Conservation (phyloP, 2,797 vertebrate genomes). For the Anas flavirostris region DNA sequence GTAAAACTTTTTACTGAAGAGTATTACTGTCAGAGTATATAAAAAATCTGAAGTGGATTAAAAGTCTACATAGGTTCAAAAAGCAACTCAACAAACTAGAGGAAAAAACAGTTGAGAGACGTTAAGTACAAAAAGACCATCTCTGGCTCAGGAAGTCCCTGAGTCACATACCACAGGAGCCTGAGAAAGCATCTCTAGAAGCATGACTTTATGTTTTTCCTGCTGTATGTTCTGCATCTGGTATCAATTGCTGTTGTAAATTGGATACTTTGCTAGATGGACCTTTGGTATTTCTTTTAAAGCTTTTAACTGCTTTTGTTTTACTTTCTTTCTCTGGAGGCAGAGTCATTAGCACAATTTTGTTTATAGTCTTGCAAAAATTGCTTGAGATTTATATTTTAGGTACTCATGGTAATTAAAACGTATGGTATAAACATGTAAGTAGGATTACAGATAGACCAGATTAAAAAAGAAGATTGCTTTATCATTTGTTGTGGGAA, state of each 20-base stretch:
- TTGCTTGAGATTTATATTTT: not conserved
- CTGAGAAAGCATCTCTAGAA: not conserved
- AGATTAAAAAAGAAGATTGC: not conserved
- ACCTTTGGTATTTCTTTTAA: not conserved
- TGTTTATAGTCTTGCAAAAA: not conserved
- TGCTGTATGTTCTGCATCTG: constrained; percentile 1
- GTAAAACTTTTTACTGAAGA: not conserved
- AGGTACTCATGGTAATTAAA: not conserved
- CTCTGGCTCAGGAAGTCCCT: not conserved
- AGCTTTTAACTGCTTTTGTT: not conserved
- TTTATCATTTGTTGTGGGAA: not conserved
- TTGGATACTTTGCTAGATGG: not conserved
- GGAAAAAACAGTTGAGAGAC: not conserved
- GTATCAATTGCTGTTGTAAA: constrained; percentile 1
- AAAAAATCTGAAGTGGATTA: not conserved
- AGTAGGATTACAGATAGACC: not conserved
- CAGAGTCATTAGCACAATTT: not conserved
- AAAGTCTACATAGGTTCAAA: not conserved
- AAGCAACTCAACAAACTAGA: not conserved
- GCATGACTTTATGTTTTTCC: not conserved
- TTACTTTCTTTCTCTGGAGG: not conserved
- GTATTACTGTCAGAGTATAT: not conserved
- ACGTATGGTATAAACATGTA: not conserved
- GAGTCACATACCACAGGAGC: not conserved
- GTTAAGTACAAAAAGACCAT: not conserved